Conservation (phyloP, 2,113 vertebrate genomes). For the Jaculus jaculus region DNA sequence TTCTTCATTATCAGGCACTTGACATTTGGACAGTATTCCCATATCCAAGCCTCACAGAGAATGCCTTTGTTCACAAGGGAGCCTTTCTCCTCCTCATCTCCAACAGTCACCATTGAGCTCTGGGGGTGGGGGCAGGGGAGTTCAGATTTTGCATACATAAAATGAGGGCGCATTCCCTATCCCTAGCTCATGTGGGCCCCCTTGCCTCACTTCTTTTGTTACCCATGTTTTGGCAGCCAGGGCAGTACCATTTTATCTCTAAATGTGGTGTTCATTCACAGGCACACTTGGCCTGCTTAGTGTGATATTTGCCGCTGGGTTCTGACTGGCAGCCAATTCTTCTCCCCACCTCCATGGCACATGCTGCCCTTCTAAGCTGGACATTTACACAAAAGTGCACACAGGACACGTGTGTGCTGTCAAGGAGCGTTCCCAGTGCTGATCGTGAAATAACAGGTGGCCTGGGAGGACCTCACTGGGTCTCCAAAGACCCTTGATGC, state of each 20-base stretch:
- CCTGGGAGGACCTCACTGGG: neutral
- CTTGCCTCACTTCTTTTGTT: slow-evolving; percentile 57
- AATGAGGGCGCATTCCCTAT: slow-evolving; percentile 61
- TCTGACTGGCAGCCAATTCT: neutral
- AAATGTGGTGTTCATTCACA: slow-evolving; percentile 35
- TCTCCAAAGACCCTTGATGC: neutral
- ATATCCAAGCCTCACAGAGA: slow-evolving; percentile 55
- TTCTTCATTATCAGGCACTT: slow-evolving; percentile 73
- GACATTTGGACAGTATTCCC: slow-evolving; percentile 63
- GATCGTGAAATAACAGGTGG: neutral
- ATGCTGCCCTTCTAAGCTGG: neutral
- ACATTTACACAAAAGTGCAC: neutral
- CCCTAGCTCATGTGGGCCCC: slow-evolving; percentile 45
- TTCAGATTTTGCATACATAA: too few relatives aligned
- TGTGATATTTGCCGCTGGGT: slow-evolving; percentile 34
- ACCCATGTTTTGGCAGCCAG: slow-evolving; percentile 31
- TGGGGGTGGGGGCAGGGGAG: neutral
- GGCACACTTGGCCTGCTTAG: neutral
- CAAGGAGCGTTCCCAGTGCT: neutral
- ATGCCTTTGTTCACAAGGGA: slow-evolving; percentile 54
- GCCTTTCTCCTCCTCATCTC: neutral
- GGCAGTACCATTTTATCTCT: slow-evolving; percentile 16
- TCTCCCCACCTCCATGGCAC: neutral
- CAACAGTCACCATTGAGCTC: neutral
- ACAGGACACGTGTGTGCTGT: neutral